A percentile compares a stretch with the other conserved stretches of the same genome.
Conservation (phyloP, 2,797 vertebrate genomes). For the Garrulus glandarius region DNA sequence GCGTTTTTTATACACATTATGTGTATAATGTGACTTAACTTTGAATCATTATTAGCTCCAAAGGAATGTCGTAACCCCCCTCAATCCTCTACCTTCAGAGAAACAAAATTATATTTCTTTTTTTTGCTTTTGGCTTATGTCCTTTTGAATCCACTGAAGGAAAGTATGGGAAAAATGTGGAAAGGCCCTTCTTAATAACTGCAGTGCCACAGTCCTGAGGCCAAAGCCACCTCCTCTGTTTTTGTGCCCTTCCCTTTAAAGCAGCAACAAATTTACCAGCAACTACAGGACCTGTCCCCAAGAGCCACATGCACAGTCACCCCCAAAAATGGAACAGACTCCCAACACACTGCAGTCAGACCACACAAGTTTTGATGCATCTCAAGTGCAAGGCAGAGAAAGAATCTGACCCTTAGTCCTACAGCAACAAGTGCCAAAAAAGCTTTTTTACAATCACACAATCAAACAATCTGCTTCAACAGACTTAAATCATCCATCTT, state of each 20-base stretch:
- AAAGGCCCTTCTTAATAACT: neutral
- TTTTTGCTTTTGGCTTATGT: neutral
- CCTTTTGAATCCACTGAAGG: neutral
- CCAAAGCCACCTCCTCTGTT: neutral
- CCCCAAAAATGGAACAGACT: neutral
- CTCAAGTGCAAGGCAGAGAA: neutral
- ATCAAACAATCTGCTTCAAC: neutral
- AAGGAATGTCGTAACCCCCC: neutral
- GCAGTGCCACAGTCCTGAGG: neutral
- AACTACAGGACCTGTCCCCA: neutral
- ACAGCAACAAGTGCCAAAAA: constrained; percentile 20
- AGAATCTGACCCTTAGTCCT: neutral
- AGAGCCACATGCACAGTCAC: neutral
- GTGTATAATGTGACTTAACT: neutral
- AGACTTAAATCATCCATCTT: neutral
- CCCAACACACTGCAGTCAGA: neutral
- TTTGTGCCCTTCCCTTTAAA: neutral
- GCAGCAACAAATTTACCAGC: neutral
- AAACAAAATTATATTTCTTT: neutral
- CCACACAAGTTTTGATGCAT: neutral
- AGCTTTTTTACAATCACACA: neutral
- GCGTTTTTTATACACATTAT: neutral
- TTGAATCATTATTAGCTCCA: neutral
- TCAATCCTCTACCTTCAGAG: neutral
- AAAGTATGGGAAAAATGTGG: neutral